Percentiles rank a stretch among this genome's conserved stretches.
Evolutionary conservation across 2,797 vertebrate genomes (phyloP).

Genomic region (Phoxinus dragarum): DNA sequence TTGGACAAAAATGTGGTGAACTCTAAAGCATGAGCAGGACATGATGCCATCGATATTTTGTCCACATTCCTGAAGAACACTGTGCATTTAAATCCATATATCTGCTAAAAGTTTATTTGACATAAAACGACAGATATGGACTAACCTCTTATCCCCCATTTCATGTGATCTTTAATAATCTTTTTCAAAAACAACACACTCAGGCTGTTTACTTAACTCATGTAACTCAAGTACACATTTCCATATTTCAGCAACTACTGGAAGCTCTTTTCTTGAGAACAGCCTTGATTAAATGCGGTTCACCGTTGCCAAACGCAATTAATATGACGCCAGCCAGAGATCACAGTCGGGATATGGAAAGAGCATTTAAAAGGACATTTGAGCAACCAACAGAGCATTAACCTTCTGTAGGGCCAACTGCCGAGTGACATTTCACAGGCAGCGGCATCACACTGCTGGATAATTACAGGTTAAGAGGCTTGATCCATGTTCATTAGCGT

Average conservation of each 20-base stretch:
- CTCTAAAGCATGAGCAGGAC: not conserved
- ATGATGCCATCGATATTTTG: not conserved
- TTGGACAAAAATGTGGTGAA: not conserved
- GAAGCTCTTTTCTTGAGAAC: constrained; percentile 11
- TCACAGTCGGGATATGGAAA: not conserved
- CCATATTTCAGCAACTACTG: not conserved
- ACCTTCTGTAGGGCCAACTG: constrained; percentile 42
- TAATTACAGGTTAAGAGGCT: constrained; percentile 17
- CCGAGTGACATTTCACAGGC: constrained; percentile 49
- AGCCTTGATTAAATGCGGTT: not conserved
- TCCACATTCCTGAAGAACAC: not conserved
- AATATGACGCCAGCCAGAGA: constrained; percentile 35
- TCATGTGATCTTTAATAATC: not conserved
- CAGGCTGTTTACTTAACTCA: not conserved
- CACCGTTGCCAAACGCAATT: not conserved
- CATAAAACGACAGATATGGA: not conserved
- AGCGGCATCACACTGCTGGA: constrained; percentile 6
- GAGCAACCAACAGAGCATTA: constrained; percentile 47
- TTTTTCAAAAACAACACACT: not conserved
- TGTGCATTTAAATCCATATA: not conserved
- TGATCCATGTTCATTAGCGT: not conserved
- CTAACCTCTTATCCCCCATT: not conserved
- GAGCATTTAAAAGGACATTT: constrained; percentile 47
- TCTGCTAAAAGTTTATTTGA: not conserved
- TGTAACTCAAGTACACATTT: not conserved